Evolutionary conservation across 2,888 invertebrate genomes (phyloP).

Genomic region (Galerucella calmariensis): DNA sequence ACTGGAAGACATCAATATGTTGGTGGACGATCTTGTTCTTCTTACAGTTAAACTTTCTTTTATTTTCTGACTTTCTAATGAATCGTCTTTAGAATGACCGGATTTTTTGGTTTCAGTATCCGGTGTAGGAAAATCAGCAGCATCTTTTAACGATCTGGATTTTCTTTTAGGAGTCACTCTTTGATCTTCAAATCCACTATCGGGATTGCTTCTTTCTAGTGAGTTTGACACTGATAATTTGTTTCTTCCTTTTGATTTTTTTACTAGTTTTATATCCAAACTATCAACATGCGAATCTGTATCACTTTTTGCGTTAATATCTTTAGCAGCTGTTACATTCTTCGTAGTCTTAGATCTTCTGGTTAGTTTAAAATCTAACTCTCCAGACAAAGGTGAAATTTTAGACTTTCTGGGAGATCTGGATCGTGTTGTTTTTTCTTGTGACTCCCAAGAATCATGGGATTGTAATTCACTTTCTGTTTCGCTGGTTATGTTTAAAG

Average conservation of each 20-base stretch:
- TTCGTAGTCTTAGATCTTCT: not conserved
- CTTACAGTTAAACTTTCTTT: not conserved
- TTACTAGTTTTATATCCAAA: no score
- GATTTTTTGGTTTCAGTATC: not conserved
- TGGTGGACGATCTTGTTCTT: conserved; percentile 20
- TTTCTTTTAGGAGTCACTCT: not conserved
- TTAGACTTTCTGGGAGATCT: not conserved
- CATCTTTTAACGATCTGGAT: not conserved
- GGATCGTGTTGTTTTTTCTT: not conserved
- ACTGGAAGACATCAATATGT: conserved; percentile 13
- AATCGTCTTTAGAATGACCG: not conserved
- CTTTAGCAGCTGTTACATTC: not conserved
- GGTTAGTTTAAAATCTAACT: no score
- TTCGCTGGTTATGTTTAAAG: not conserved
- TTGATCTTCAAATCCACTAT: conserved; percentile 12
- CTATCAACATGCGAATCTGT: no score
- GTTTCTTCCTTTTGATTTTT: not conserved
- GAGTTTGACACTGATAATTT: not conserved
- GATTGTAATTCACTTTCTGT: not conserved
- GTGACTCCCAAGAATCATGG: not conserved
- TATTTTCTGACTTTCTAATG: not conserved
- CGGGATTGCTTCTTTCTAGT: not conserved
- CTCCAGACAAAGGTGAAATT: not conserved
- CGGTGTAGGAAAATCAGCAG: not conserved
- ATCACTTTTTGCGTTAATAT: not conserved